phyloP scores from a whole-genome alignment of 2,113 vertebrate genomes.

The Seriola rivoliana region DNA sequence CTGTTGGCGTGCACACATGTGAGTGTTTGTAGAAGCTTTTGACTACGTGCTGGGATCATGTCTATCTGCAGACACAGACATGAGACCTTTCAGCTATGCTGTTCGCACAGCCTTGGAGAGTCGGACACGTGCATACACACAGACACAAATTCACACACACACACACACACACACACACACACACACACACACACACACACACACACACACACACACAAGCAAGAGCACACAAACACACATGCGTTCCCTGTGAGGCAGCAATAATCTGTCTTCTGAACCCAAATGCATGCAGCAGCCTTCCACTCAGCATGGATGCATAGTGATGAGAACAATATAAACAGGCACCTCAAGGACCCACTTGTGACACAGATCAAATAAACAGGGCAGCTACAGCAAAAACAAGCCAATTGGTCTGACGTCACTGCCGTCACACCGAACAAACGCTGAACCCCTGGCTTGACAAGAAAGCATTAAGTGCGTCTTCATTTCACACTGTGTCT shows the following conservation, averaged over 20 bases:
- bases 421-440: not conserved
- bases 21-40: constrained; percentile 14
- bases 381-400: constrained; percentile 7
- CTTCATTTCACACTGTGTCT: not conserved
- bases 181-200: not conserved
- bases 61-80: constrained; percentile 35
- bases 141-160: not conserved
- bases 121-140: not conserved
- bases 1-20: not conserved
- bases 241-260: constrained; percentile 6
- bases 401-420: constrained; percentile 36
- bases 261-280: constrained; percentile 36
- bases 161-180: not conserved
- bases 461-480: constrained; percentile 11
- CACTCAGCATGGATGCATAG: constrained; percentile 29
- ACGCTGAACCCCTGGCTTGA: not conserved
- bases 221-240: not conserved
- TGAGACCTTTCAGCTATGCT: constrained; percentile 42
- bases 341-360: constrained; percentile 21
- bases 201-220: not conserved
- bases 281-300: constrained; percentile 32
- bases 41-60: constrained; percentile 26
- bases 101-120: constrained; percentile 27
- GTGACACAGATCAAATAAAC: constrained; percentile 27
- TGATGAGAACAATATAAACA: constrained; percentile 35